These are phyloP conservation scores for Cyprinodon diabolis DNA, from an alignment of 2,797 vertebrate genomes.

Conservation along the genomic window DNA sequence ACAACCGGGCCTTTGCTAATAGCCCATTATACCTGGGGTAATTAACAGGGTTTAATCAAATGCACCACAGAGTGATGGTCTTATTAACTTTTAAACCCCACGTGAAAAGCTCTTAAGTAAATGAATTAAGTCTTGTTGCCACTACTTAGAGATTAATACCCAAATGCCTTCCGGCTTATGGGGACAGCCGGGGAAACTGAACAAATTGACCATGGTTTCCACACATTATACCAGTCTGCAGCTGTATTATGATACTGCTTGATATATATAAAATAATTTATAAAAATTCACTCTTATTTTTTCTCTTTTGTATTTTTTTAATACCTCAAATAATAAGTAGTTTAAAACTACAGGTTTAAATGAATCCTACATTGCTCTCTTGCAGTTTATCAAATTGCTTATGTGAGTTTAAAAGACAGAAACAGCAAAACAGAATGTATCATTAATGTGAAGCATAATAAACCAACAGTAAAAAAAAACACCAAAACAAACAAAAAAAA, in stretches of 20 bases:
- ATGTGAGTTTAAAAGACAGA: neutral
- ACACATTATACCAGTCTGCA: conserved; percentile 21
- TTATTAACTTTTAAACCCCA: conserved; percentile 82
- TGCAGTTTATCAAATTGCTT: conserved; percentile 1
- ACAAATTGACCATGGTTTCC: conserved; percentile 60
- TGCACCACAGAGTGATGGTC: conserved; percentile 75
- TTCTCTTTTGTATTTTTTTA: neutral
- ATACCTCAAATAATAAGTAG: neutral
- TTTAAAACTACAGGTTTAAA: neutral
- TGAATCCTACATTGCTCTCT: neutral
- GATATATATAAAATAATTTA: neutral
- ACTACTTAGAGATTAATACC: conserved; percentile 75
- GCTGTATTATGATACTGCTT: conserved; percentile 12
- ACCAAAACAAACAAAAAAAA: neutral
- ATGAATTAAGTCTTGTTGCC: conserved; percentile 79
- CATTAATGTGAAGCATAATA: neutral
- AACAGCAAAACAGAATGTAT: conserved; percentile 11
- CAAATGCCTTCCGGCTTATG: conserved; percentile 66
- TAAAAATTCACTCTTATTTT: neutral
- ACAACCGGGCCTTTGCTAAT: conserved; percentile 76
- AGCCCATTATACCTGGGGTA: conserved; percentile 80
- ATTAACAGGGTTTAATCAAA: conserved; percentile 83
- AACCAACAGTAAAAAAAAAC: neutral
- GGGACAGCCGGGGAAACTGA: conserved; percentile 55
- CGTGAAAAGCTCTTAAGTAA: conserved; percentile 81